Evolutionary conservation across 2,888 invertebrate genomes (phyloP), one percentile per base, ranked within the genome.

Genomic region (Lacanobia wlatinum): DNA sequence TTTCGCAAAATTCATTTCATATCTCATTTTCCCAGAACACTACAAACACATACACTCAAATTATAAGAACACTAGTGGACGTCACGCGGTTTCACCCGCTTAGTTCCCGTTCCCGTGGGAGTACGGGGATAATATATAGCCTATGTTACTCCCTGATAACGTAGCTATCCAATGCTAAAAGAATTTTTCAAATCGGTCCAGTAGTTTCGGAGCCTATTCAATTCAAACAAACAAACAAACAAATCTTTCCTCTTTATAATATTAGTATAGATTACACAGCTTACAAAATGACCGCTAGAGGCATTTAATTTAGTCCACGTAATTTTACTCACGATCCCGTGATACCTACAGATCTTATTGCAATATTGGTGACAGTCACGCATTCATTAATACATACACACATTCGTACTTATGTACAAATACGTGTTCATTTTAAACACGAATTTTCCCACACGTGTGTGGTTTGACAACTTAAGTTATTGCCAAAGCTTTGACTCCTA

Each of bases 1-100:
- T 55, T 18, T 21, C 14, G 6, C 52, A 52, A 71, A 50, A 60
- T 23, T 14, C 3, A 53, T 38, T 23, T 55, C 18, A 28, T 23
- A 48, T 21, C 1, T 34, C 1, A 28, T 48, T 73, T 72, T 55
- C 46, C 46, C 46, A 63, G 66, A 34, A 52, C 16, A 34, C 34
- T 10, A n/a, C 6, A 38, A 38, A n/a, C 38, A 67, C 61, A 71
- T 9, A 59, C n/a, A 52, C 28, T 53, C 58, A 23, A 52, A 73
- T 73, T 75, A 67, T 59, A 73, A 59, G 14, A 9, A 53, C 68
- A 73, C n/a, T n/a, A n/a, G n/a, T n/a, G n/a, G n/a, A n/a, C n/a
- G n/a, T n/a, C n/a, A n/a, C n/a, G n/a, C n/a, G n/a, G n/a, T n/a
- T n/a, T n/a, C n/a, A n/a, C n/a, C n/a, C n/a, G n/a, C n/a, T n/a